Evolutionary conservation across 2,888 invertebrate species (phyloP), one percentile per base, ranked within the genome.

Genomic region (Sympetrum striolatum): DNA sequence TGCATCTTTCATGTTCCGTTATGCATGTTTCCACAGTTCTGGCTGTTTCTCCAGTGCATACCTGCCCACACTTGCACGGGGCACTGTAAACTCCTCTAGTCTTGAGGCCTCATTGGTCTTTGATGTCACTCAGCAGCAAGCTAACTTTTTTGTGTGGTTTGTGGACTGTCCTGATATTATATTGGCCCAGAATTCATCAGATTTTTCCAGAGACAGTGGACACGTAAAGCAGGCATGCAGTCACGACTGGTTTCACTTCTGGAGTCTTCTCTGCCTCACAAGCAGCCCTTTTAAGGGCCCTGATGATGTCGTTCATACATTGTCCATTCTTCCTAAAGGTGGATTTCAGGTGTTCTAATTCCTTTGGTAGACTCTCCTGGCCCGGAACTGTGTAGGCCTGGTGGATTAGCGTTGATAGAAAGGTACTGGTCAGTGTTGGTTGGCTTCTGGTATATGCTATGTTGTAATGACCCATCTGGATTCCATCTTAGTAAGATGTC

Each of bases 371-470:
- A n/a, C 80, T 80, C 35, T 80, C 35, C 35, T 10, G 10, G 35
- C 31, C 80, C 5, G 4, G 35, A 10, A 80, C 12, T 18, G 80
- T 35, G 35, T 18, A 35, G 80, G 80, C 35, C 35, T 15, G 12
- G 35, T 80, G 25, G 22, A 37, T 8, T 15, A 80, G 80, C 3
- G 35, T 35, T 15, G 6, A 80, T 0, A 80, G 35, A 0, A 80
- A 92, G 90, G 73, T 92, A 92, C 39, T 35, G 14, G 86, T 91
- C 81, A 2, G 91, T 91, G 58, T 91, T 90, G 4, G 91, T 92
- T 22, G 91, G 91, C 86, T 92, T 92, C 64, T 91, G 25, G 90
- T 92, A 92, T 4, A 91, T 91, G 18, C 25, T 58, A 80, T 92
- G 92, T 22, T 91, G 91, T 18, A 92, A 58, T 15, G 48, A 25